Conservation (phyloP, 2,888 invertebrate genomes). For the Drosophila setosimentum region DNA sequence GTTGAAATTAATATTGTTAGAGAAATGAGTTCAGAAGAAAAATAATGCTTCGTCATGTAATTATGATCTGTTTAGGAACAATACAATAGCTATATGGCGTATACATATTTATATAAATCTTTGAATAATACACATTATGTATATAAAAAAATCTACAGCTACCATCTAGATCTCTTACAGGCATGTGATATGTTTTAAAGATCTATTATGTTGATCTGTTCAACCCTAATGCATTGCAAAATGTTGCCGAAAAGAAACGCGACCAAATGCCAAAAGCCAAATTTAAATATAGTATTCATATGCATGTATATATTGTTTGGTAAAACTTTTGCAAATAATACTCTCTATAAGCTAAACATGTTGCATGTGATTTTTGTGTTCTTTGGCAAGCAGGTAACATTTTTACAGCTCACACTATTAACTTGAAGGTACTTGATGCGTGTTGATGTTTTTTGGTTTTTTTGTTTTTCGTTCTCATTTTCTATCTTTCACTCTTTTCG, state of each 20-base stretch:
- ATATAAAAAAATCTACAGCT: slow-evolving; percentile 24
- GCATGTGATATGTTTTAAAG: slow-evolving; percentile 61
- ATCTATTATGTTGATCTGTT: not conserved
- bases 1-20: slow-evolving; percentile 64
- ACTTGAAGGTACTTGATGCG: slow-evolving; percentile 81
- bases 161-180: slow-evolving; percentile 25
- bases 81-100: slow-evolving; percentile 50
- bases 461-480: slow-evolving; percentile 11
- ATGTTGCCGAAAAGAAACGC: slow-evolving; percentile 58
- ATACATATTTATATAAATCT: slow-evolving; percentile 14
- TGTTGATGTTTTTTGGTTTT: slow-evolving; percentile 21
- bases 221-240: slow-evolving; percentile 67
- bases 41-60: slow-evolving; percentile 2
- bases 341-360: slow-evolving; percentile 41
- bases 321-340: slow-evolving; percentile 54
- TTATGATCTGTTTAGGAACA: slow-evolving; percentile 64
- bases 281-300: slow-evolving; percentile 2
- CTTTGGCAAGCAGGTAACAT: slow-evolving; percentile 84
- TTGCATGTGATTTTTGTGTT: slow-evolving; percentile 41
- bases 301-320: slow-evolving; percentile 7
- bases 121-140: slow-evolving; percentile 16
- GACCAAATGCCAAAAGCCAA: slow-evolving; percentile 25
- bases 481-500: slow-evolving; percentile 19
- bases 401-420: slow-evolving; percentile 85
- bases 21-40: slow-evolving; percentile 24